Percentiles rank a stretch among this genome's conserved stretches.
phyloP scores from a whole-genome alignment of 2,113 vertebrate genomes.

The Apodemus sylvaticus region DNA sequence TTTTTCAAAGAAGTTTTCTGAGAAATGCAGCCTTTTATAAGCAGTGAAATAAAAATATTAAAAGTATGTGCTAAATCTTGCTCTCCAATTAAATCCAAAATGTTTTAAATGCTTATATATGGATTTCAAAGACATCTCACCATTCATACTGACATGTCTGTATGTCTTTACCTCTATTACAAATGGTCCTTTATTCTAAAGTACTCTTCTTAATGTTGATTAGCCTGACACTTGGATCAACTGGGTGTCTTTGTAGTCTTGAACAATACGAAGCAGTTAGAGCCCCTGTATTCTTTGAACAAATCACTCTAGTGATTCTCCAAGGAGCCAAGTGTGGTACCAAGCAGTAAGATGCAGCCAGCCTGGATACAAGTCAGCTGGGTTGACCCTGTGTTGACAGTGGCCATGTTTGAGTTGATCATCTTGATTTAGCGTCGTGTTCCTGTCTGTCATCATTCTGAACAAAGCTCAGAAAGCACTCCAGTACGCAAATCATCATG shows the following conservation, averaged over 20 bases:
- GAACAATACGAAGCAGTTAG: slow-evolving; percentile 13
- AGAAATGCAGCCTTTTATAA: slow-evolving; percentile 56
- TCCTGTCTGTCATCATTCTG: slow-evolving; percentile 28
- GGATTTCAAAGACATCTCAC: slow-evolving; percentile 38
- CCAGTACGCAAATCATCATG: neutral
- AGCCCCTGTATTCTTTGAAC: slow-evolving; percentile 24
- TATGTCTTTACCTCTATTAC: neutral
- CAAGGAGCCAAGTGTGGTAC: slow-evolving; percentile 68
- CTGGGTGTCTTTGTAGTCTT: neutral
- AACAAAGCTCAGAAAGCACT: slow-evolving; percentile 28
- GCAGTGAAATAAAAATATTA: slow-evolving; percentile 50
- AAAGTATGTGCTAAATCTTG: slow-evolving; percentile 23
- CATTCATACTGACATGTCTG: slow-evolving; percentile 30
- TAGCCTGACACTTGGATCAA: slow-evolving; percentile 25
- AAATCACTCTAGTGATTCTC: slow-evolving; percentile 55
- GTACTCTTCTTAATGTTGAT: slow-evolving; percentile 55
- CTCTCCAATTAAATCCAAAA: neutral
- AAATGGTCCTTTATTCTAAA: slow-evolving; percentile 48
- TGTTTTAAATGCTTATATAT: slow-evolving; percentile 37
- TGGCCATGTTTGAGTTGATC: slow-evolving; percentile 62
- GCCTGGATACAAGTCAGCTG: slow-evolving; percentile 33
- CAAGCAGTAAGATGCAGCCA: slow-evolving; percentile 45
- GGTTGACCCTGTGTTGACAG: slow-evolving; percentile 24
- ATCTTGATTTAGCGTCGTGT: neutral
- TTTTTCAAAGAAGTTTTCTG: slow-evolving; percentile 50